Percentiles rank a stretch among this genome's conserved stretches.
These are phyloP conservation scores for Calliopum simillimum DNA, from an alignment of 2,888 invertebrate species.

Conservation along the genomic window DNA sequence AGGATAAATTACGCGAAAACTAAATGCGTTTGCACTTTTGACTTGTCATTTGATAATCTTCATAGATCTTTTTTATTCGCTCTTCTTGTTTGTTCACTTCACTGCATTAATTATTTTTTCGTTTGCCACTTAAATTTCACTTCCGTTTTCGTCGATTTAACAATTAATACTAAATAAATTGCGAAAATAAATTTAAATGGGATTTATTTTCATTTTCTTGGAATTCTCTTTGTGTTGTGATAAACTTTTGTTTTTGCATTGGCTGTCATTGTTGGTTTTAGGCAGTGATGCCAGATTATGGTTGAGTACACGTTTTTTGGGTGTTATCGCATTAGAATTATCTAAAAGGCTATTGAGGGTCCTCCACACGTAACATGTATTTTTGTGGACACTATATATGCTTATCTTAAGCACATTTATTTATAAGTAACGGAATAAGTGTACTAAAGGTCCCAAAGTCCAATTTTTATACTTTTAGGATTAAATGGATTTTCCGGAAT, in stretches of 20 bases:
- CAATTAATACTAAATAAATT: slow-evolving; percentile 26
- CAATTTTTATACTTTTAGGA: too few species aligned
- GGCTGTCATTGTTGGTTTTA: not conserved
- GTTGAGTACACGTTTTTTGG: too few species aligned
- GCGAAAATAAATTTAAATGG: not conserved
- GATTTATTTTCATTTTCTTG: not conserved
- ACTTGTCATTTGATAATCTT: not conserved
- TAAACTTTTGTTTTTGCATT: slow-evolving; percentile 1
- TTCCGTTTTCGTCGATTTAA: slow-evolving; percentile 24
- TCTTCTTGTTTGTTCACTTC: not conserved
- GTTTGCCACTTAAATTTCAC: not conserved
- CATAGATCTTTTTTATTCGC: not conserved
- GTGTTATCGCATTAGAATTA: too few species aligned
- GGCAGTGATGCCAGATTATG: too few species aligned
- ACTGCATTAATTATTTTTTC: not conserved
- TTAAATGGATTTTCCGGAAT: too few species aligned
- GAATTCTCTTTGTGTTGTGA: not conserved
- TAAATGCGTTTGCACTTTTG: slow-evolving; percentile 11
- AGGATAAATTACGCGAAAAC: slow-evolving; percentile 25
- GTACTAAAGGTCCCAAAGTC: too few species aligned
- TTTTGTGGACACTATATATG: too few species aligned
- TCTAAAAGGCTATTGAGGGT: too few species aligned
- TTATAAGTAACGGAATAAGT: too few species aligned
- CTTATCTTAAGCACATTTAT: too few species aligned
- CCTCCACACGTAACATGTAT: too few species aligned